A percentile compares a stretch with the other conserved stretches of the same genome.
These are phyloP conservation scores for Gisinianus flammeolus DNA, from an alignment of 2,888 invertebrate genomes.

Conservation along the genomic window DNA sequence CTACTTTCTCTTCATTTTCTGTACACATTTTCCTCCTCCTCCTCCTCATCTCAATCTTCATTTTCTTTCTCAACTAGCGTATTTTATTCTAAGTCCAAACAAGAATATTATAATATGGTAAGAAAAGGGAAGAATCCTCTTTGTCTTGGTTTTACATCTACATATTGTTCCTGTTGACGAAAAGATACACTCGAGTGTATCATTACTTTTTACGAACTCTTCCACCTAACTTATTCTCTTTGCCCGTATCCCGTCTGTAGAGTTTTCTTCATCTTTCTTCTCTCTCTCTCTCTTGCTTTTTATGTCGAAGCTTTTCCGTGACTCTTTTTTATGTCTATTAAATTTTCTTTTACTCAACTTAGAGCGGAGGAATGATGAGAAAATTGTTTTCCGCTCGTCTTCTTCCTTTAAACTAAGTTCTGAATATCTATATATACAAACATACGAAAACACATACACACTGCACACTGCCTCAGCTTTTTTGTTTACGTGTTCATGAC, in stretches of 20 bases:
- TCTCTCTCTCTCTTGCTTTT: too few species aligned
- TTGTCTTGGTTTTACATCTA: neutral
- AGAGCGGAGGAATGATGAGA: neutral
- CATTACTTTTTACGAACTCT: neutral
- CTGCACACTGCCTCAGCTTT: neutral
- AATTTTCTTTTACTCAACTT: neutral
- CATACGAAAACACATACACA: neutral
- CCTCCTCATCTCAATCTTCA: neutral
- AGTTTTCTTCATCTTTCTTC: too few species aligned
- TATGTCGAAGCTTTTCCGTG: neutral
- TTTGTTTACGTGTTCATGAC: too few species aligned
- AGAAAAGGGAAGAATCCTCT: too few species aligned
- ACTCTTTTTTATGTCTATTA: conserved; percentile 15
- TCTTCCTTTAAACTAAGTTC: neutral
- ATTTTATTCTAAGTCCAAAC: too few species aligned
- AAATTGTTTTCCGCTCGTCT: neutral
- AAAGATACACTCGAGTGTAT: too few species aligned
- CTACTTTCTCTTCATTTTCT: neutral
- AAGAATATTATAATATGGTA: too few species aligned
- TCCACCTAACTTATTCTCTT: too few species aligned
- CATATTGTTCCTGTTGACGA: neutral
- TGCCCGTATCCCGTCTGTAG: too few species aligned
- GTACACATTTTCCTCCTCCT: neutral
- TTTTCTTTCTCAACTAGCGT: neutral
- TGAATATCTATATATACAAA: neutral